phyloP scores from a whole-genome alignment of 2,797 vertebrate species.

The Loriculus beryllinus region DNA sequence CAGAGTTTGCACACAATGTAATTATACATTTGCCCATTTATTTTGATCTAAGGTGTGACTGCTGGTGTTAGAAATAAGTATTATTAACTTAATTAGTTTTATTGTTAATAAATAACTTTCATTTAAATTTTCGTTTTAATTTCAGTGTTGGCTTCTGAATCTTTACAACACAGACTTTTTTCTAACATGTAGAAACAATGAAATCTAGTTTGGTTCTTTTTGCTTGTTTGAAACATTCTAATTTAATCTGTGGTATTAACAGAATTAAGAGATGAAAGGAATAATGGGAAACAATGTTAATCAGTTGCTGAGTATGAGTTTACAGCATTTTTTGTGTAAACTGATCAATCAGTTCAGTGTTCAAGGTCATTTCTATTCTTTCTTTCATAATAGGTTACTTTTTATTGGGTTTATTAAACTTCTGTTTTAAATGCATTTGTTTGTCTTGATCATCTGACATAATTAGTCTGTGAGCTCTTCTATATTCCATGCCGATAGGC shows the following conservation, averaged over 20 bases:
- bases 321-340: background rate
- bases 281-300: background rate
- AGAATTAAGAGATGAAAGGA: constrained; percentile 18
- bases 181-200: background rate
- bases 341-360: background rate
- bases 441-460: background rate
- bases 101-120: constrained; percentile 34
- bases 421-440: background rate
- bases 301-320: background rate
- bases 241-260: background rate
- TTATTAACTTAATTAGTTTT: constrained; percentile 38
- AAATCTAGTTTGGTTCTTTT: background rate
- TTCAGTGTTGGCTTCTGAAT: background rate
- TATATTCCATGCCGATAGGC: background rate
- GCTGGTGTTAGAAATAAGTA: constrained; percentile 5
- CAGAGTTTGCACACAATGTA: background rate
- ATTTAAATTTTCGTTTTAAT: constrained; percentile 21
- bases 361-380: background rate
- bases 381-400: background rate
- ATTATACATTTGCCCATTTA: constrained; percentile 4
- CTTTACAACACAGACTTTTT: constrained; percentile 14
- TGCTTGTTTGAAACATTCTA: background rate
- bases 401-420: background rate
- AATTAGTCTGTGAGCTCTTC: background rate
- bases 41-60: constrained; percentile 53